A percentile compares a stretch with the other conserved stretches of the same genome.
Evolutionary conservation across 2,888 invertebrate genomes (phyloP).

Genomic region (Dioctria rufipes): DNA sequence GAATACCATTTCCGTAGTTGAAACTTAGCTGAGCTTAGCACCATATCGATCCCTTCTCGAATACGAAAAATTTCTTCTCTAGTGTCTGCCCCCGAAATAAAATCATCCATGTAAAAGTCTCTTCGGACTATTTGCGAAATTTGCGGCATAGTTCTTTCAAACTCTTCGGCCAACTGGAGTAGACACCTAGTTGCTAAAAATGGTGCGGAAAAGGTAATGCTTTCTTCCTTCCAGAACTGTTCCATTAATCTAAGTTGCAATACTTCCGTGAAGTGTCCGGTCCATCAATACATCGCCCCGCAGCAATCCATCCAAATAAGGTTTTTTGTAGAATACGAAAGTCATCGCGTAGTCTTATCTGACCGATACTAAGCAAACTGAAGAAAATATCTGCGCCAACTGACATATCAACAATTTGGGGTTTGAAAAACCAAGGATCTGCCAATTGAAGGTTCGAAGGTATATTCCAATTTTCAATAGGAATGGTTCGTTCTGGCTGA

Average conservation of each 20-base stretch:
- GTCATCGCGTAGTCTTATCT: not conserved
- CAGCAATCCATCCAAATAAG: not conserved
- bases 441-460: not conserved
- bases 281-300: not conserved
- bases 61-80: no score
- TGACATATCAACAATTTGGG: not conserved
- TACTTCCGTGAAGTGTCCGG: not conserved
- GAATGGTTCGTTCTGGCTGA: constrained; percentile 5
- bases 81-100: no score
- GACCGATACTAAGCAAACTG: not conserved
- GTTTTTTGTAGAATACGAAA: not conserved
- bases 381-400: not conserved
- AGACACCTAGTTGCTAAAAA: no score
- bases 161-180: no score
- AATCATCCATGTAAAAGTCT: no score
- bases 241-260: not conserved
- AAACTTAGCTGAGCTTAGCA: no score
- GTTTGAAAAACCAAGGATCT: constrained; percentile 23
- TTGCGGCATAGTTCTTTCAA: no score
- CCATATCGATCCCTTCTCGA: no score
- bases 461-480: constrained; percentile 13
- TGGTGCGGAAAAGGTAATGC: not conserved
- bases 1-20: constrained; percentile 22
- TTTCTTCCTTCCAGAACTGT: not conserved
- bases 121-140: no score